phyloP scores from a whole-genome alignment of 2,888 invertebrate species.

The Luperina nickerlii region DNA sequence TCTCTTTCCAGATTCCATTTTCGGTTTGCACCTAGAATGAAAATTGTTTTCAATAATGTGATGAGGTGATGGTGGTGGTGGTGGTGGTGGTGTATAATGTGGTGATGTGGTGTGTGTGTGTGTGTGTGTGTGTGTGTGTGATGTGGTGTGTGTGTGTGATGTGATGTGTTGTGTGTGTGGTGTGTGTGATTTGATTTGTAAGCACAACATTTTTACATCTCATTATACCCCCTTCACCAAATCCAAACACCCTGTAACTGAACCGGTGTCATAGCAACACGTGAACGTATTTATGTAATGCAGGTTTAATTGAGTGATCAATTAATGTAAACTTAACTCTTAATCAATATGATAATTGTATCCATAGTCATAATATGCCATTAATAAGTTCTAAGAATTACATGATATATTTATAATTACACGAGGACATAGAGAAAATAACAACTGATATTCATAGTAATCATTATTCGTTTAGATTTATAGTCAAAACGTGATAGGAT shows the following conservation, averaged over 20 bases:
- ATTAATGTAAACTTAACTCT: conserved; percentile 32
- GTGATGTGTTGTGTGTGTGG: no score
- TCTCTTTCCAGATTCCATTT: no score
- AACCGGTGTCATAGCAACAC: conserved; percentile 21
- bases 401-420: neutral
- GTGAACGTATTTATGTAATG: conserved; percentile 30
- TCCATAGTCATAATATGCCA: conserved; percentile 30
- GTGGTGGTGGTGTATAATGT: no score
- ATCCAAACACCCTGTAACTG: conserved; percentile 21
- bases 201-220: neutral
- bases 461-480: neutral
- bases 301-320: conserved; percentile 52
- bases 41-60: neutral
- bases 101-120: no score
- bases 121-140: no score
- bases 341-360: conserved; percentile 27
- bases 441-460: neutral
- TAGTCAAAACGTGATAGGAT: neutral
- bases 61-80: no score
- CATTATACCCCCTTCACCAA: neutral
- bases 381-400: conserved; percentile 41
- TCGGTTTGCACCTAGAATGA: neutral
- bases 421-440: conserved; percentile 14
- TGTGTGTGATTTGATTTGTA: no score
- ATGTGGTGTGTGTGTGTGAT: no score